Base-by-base conservation (phyloP, 1,140 invertebrate species). In the Triops cancriformis region DNA sequence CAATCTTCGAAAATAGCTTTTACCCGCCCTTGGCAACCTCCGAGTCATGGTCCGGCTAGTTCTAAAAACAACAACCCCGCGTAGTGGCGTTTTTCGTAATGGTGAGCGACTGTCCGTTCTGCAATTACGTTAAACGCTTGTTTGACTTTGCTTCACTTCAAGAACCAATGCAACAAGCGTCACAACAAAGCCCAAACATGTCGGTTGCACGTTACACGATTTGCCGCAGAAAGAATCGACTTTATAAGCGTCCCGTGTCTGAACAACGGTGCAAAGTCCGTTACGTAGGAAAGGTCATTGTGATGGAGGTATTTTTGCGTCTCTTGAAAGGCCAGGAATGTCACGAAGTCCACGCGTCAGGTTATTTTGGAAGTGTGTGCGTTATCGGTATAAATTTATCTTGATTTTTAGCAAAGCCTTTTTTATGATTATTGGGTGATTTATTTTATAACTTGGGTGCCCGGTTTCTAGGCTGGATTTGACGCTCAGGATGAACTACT, bases 1-100 rank as follows among this genome's bases (percentile, higher is more conserved):
- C 51, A 64, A 64, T 64, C 51, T 64, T 64, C 51, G 51, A 64
- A 64, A 64, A 64, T 64, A 64, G 51, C 51, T 64, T 64, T 18
- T 64, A 4, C 14, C 14, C 51, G n/a, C 4, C 51, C 51, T 64
- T 64, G 51, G 51, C 51, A 64, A 64, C 51, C 51, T 64, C 51
- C 14, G 6, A 64, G 51, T 64, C 51, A 64, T 64, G 51, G 51
- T 64, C 51, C 7, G 7, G 51, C 51, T 64, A 64, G 51, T n/a
- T 18, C 51, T 64, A 64, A 64, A 64, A 64, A 64, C 9, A 64
- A 64, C 51, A 64, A 18, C n/a, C 5, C 23, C 4, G 51, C 51
- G 51, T 23, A n/a, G 51, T n/a, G 51, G 23, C 6, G 23, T 64
- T 64, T 23, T 9, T 23, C 31, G 2, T 37, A 37, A 64, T 64